Base-by-base conservation (phyloP, 2,113 vertebrate species). In the Romanogobio albipinnatus region DNA sequence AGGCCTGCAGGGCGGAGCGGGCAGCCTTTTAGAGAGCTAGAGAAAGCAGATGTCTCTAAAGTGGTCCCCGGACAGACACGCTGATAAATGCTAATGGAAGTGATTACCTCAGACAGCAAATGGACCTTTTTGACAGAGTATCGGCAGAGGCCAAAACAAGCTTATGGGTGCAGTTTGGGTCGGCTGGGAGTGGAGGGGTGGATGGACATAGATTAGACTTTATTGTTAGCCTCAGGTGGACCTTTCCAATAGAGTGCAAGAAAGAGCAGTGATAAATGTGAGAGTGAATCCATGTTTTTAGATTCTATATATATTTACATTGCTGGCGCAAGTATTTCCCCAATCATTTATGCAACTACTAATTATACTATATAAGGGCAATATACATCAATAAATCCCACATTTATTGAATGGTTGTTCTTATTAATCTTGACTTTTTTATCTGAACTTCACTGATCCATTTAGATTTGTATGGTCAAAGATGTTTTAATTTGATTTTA, bases 51-150 rank as follows among this genome's bases (percentile, higher is more conserved):
- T 92, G 92, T 92, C 90, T 87, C 87, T 89, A 93, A 93, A 94
- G 91, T 92, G 92, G 87, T 93, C 92, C 91, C 92, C 87, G 64
- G 90, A 91, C 89, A 89, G 91, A 88, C 62, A 76, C 86, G 86
- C 91, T 92, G 92, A 93, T 93, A 91, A 94, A 94, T 92, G 90
- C 90, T 93, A 94, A 94, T 94, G 93, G 92, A 93, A 90, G 92
- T 87, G 92, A 91, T 93, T 94, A 93, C 88, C 92, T 93, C 91
- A 93, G 90, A 90, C 90, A 92, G 91, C 90, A 93, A 93, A 92
- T 92, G 90, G 91, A 90, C 90, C 88, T 87, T 87, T 90, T 88
- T 59, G 89, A 80, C 90, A 76, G 86, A 87, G 89, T 82, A 85
- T 86, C 87, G 82, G 86, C 88, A 81, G 76, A 88, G 86, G 87